Conservation (phyloP, 2,113 vertebrate genomes). For the Rana temporaria region DNA sequence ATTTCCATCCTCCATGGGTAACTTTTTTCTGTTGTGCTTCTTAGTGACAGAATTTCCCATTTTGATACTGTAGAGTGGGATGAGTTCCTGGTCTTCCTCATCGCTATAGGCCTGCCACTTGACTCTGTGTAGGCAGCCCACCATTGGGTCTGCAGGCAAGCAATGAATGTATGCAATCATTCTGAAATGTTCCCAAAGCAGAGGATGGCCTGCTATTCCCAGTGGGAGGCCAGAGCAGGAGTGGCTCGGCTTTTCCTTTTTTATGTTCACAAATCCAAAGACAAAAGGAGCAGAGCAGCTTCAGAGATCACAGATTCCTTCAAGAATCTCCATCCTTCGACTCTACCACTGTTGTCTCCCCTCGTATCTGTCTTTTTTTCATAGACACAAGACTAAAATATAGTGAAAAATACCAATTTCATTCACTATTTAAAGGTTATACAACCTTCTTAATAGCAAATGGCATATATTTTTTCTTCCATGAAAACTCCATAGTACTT, state of each 20-base stretch:
- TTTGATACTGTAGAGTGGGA: conserved; percentile 67
- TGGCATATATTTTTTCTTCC: background rate
- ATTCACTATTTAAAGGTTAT: background rate
- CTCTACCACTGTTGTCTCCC: conserved; percentile 19
- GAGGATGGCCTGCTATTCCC: conserved; percentile 69
- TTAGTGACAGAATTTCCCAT: conserved; percentile 79
- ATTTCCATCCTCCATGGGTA: conserved; percentile 75
- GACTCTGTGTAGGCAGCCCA: conserved; percentile 78
- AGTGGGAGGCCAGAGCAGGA: conserved; percentile 64
- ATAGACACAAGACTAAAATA: background rate
- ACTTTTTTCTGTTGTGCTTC: conserved; percentile 72
- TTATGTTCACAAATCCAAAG: conserved; percentile 41
- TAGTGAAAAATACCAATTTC: background rate
- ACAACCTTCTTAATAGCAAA: background rate
- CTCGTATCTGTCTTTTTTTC: background rate
- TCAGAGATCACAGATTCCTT: conserved; percentile 7
- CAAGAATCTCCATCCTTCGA: conserved; percentile 45
- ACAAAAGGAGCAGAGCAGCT: accelerated
- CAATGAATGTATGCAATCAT: conserved; percentile 84
- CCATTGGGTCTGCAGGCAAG: conserved; percentile 75
- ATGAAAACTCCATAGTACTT: background rate
- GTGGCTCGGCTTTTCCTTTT: conserved; percentile 62
- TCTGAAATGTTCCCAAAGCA: conserved; percentile 65
- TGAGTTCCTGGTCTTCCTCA: conserved; percentile 74
- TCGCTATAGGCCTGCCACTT: conserved; percentile 72